phyloP scores from a whole-genome alignment of 2,797 vertebrate species.

The Huso huso region DNA sequence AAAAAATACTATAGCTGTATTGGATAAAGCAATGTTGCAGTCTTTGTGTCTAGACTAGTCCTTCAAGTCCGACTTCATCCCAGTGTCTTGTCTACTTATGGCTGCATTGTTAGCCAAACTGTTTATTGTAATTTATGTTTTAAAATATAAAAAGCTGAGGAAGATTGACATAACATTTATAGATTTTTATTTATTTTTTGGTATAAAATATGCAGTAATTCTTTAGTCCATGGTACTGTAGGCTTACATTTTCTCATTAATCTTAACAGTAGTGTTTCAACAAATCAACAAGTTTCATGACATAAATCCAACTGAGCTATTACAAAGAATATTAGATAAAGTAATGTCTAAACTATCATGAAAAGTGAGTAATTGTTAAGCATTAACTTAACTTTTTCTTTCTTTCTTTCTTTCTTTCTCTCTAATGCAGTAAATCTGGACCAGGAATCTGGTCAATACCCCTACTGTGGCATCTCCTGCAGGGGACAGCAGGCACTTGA shows the following conservation, averaged over 20 bases:
- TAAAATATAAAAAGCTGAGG: background rate
- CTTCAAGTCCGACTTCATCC: background rate
- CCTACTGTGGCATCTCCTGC: background rate
- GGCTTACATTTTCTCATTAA: background rate
- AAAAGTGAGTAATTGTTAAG: no score
- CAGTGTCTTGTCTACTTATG: background rate
- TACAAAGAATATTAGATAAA: no score
- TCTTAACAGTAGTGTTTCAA: no score
- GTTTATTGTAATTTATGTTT: background rate
- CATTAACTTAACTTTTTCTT: background rate
- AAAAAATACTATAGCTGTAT: background rate
- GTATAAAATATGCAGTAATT: no score
- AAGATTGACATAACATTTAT: no score
- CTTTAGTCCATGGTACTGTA: background rate
- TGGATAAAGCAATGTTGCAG: background rate
- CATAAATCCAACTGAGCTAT: no score
- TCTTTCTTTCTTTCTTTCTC: background rate
- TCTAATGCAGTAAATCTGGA: background rate
- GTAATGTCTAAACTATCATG: no score
- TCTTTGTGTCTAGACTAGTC: background rate
- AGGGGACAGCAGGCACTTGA: conserved; percentile 6
- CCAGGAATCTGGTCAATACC: background rate
- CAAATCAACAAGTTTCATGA: no score
- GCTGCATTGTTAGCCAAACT: background rate
- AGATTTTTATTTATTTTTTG: no score